Percentiles rank a stretch among this genome's conserved stretches.
Conservation (phyloP, 2,888 invertebrate genomes). For the Galeopsomyia nigrocyanea region DNA sequence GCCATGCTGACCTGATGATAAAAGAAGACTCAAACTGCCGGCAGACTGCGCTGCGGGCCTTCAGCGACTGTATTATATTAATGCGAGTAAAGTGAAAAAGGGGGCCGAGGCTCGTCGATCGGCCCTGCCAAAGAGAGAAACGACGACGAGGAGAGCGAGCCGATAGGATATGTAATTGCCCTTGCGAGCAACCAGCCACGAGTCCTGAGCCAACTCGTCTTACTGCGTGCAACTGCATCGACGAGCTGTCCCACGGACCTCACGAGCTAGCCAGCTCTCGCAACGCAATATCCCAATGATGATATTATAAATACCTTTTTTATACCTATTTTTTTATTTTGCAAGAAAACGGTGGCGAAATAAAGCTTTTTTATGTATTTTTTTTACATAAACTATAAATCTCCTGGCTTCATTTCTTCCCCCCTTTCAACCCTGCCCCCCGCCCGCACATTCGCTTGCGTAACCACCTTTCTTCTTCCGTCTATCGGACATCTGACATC, state of each 20-base stretch:
- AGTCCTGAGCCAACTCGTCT: too few species aligned
- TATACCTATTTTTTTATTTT: slow-evolving; percentile 26
- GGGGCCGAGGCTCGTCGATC: neutral
- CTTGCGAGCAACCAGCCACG: too few species aligned
- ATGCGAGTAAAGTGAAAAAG: slow-evolving; percentile 27
- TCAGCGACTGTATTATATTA: slow-evolving; percentile 56
- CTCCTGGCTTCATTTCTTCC: neutral
- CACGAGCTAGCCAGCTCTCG: neutral
- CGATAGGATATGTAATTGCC: neutral
- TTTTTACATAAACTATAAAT: slow-evolving; percentile 63
- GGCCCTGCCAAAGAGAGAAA: slow-evolving; percentile 7
- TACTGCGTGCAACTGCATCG: neutral
- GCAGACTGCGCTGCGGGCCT: slow-evolving; percentile 43
- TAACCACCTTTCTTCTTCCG: neutral
- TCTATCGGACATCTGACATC: slow-evolving; percentile 1
- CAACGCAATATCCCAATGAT: slow-evolving; percentile 46
- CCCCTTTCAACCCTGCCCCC: neutral
- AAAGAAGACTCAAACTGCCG: too few species aligned
- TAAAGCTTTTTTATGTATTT: slow-evolving; percentile 69
- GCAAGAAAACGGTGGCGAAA: slow-evolving; percentile 69
- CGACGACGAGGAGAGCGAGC: neutral
- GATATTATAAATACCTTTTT: slow-evolving; percentile 28
- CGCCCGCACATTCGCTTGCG: neutral
- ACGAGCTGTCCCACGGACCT: neutral
- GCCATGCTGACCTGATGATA: neutral